A percentile compares a stretch with the other conserved stretches of the same genome.
Evolutionary conservation across 2,113 vertebrate genomes (phyloP).

Genomic region (Paraplagusia blochii): DNA sequence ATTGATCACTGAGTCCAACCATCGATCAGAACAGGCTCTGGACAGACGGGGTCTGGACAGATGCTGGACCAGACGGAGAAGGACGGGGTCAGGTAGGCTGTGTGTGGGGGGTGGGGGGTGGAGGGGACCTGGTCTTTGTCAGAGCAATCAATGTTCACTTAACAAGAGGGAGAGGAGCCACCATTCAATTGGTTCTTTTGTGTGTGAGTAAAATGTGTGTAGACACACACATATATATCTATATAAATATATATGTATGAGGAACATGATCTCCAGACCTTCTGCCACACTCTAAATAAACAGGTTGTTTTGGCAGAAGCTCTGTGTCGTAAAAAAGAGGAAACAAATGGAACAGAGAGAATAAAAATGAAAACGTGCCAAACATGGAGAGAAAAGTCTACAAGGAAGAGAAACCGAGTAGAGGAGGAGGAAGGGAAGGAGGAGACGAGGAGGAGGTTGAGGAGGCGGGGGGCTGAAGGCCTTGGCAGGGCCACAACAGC

Average conservation of each 20-base stretch:
- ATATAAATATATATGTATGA: no score
- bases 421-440: not conserved
- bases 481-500: conserved; percentile 54
- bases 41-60: conserved; percentile 56
- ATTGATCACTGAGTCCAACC: conserved; percentile 56
- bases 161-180: conserved; percentile 50
- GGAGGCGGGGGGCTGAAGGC: conserved; percentile 53
- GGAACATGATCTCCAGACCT: no score
- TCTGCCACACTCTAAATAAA: no score
- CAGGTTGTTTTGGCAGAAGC: no score
- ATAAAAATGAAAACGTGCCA: conserved; percentile 3
- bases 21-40: conserved; percentile 66
- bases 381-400: conserved; percentile 8
- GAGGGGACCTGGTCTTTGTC: conserved; percentile 58
- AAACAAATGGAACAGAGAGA: conserved; percentile 8
- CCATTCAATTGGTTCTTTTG: conserved; percentile 10
- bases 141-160: conserved; percentile 57
- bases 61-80: conserved; percentile 16
- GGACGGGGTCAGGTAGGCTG: conserved; percentile 48
- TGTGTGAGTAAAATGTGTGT: conserved; percentile 11
- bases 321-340: not conserved
- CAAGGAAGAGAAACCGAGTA: conserved; percentile 4
- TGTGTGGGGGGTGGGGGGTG: conserved; percentile 31
- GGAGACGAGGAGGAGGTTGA: conserved; percentile 5
- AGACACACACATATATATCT: no score